These are phyloP conservation scores for Gryon sp. DNA, from an alignment of 1,140 invertebrate species.

Conservation along the genomic window DNA sequence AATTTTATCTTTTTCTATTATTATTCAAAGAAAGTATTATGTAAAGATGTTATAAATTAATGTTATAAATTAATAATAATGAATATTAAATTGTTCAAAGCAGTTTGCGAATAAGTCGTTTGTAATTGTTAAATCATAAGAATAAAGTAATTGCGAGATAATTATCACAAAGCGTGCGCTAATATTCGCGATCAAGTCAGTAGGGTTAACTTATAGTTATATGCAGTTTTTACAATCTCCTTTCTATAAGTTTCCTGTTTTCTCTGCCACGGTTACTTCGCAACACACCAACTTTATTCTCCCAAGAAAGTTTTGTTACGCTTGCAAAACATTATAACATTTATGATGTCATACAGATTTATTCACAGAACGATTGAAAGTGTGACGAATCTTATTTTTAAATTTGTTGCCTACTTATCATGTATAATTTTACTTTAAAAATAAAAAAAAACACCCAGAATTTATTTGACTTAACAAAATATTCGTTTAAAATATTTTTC, in stretches of 20 bases:
- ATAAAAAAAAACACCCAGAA: too few species aligned
- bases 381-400: constrained; percentile 11
- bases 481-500: too few species aligned
- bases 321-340: constrained; percentile 36
- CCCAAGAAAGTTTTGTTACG: constrained; percentile 34
- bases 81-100: too few species aligned
- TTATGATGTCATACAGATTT: constrained; percentile 36
- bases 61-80: not conserved
- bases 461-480: too few species aligned
- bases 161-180: constrained; percentile 6
- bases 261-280: constrained; percentile 4
- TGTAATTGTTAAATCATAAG: too few species aligned
- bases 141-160: constrained; percentile 1
- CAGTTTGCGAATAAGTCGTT: too few species aligned
- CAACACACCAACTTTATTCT: constrained; percentile 18
- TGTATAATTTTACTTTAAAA: too few species aligned
- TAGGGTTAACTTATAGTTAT: constrained; percentile 8
- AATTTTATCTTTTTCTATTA: too few species aligned
- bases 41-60: too few species aligned
- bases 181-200: not conserved
- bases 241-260: constrained; percentile 36
- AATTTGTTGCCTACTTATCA: too few species aligned
- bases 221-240: constrained; percentile 22
- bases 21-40: too few species aligned
- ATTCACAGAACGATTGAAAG: constrained; percentile 7